These are phyloP conservation scores for Garrulus glandarius DNA, from an alignment of 2,797 vertebrate genomes.

Conservation along the genomic window DNA sequence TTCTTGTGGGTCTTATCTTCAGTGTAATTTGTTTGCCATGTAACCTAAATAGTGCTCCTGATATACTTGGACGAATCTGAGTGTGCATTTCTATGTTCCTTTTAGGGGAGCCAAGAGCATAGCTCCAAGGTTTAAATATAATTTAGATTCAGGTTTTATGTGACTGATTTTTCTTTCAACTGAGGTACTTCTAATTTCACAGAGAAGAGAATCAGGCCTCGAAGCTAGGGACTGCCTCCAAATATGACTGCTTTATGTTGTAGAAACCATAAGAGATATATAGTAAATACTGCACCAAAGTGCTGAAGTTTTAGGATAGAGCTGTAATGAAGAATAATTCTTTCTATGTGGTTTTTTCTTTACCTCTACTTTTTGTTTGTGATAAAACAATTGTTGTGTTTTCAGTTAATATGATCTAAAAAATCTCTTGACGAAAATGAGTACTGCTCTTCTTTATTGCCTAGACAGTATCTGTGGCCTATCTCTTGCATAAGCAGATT, in stretches of 20 bases:
- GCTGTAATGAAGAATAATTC: neutral
- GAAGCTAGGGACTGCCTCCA: neutral
- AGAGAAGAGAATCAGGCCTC: neutral
- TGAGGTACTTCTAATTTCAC: neutral
- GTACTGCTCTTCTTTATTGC: neutral
- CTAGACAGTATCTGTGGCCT: neutral
- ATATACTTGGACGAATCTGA: neutral
- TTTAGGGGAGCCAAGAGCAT: neutral
- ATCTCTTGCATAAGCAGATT: neutral
- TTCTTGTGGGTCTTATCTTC: neutral
- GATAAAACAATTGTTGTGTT: neutral
- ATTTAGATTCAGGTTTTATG: neutral
- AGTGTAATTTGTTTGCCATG: neutral
- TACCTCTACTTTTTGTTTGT: neutral
- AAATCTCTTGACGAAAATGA: neutral
- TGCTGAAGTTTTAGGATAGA: neutral
- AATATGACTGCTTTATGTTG: neutral
- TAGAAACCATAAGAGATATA: neutral
- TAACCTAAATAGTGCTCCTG: neutral
- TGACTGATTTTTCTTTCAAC: neutral
- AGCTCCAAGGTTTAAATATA: neutral
- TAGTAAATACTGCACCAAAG: neutral
- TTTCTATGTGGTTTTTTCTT: neutral
- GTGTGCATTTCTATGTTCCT: neutral
- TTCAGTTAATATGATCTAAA: neutral